phyloP scores from a whole-genome alignment of 2,113 vertebrate genomes.

The Otis tarda region DNA sequence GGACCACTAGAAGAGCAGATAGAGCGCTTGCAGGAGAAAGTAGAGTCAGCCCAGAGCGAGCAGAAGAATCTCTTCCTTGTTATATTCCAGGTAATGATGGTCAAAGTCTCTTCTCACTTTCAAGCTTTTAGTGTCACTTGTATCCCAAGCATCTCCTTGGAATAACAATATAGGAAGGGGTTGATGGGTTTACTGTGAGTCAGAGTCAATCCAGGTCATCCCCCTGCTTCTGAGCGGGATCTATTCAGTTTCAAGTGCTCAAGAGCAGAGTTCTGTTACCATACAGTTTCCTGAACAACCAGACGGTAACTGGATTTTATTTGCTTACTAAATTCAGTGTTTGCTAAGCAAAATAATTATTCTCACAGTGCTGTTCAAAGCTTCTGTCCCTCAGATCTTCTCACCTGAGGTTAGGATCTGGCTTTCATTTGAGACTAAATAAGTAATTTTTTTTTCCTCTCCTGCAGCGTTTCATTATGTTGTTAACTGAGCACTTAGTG shows the following conservation, averaged over 20 bases:
- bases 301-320: background rate
- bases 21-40: slow-evolving; percentile 93
- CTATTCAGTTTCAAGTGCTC: background rate
- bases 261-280: background rate
- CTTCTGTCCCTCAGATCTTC: background rate
- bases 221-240: background rate
- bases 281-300: background rate
- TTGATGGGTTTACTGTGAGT: background rate
- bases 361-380: background rate
- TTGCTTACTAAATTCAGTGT: background rate
- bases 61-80: slow-evolving; percentile 99
- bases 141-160: background rate
- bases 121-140: background rate
- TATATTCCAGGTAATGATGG: slow-evolving; percentile 90
- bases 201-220: background rate
- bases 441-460: background rate
- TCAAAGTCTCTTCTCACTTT: background rate
- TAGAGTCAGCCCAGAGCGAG: slow-evolving; percentile 96
- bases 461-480: slow-evolving; percentile 96
- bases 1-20: slow-evolving; percentile 94
- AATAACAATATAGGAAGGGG: background rate
- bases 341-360: background rate
- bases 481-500: slow-evolving; percentile 95
- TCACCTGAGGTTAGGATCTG: background rate
- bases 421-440: background rate